Conservation (phyloP, 2,797 vertebrate species). For the Oryzias dopingdopingensis region DNA sequence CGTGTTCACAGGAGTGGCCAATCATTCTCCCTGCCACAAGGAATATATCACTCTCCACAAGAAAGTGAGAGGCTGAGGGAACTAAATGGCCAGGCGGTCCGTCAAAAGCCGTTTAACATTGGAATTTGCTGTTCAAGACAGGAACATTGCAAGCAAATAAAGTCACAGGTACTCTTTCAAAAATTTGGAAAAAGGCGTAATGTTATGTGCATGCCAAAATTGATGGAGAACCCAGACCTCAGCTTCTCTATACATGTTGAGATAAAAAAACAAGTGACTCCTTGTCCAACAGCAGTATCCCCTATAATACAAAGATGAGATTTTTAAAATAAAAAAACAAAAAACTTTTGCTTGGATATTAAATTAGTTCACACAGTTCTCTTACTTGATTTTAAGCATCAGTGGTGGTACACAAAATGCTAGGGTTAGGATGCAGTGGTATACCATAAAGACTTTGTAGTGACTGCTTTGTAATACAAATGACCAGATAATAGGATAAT, state of each 20-base stretch:
- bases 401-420: no score
- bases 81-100: conserved; percentile 19
- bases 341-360: no score
- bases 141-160: background rate
- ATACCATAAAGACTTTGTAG: no score
- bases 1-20: background rate
- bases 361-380: no score
- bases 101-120: conserved; percentile 18
- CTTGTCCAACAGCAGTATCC: background rate
- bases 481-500: no score
- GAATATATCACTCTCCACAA: background rate
- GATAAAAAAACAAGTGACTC: background rate
- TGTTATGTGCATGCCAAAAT: background rate
- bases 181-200: background rate
- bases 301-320: background rate
- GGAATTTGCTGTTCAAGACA: background rate
- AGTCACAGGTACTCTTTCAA: background rate
- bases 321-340: background rate
- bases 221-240: background rate
- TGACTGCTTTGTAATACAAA: no score
- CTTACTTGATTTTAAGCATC: no score
- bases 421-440: no score
- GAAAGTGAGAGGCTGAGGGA: conserved; percentile 1
- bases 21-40: background rate
- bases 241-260: background rate